These are phyloP conservation scores for Troides aeacus DNA, from an alignment of 2,888 invertebrate species.

Conservation along the genomic window DNA sequence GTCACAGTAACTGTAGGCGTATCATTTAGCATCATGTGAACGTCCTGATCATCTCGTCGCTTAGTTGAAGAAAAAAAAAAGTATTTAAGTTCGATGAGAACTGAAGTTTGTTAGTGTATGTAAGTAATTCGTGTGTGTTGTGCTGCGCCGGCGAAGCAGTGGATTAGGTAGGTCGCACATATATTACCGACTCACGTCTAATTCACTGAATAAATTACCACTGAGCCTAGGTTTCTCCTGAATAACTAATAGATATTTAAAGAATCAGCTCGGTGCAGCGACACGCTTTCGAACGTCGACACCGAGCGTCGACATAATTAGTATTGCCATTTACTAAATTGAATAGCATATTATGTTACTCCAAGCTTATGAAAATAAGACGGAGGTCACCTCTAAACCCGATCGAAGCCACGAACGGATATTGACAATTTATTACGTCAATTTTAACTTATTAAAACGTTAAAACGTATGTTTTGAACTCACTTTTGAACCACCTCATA, in stretches of 20 bases:
- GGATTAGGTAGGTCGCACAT: slow-evolving; percentile 63
- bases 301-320: slow-evolving; percentile 31
- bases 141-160: slow-evolving; percentile 37
- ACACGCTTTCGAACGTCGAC: slow-evolving; percentile 56
- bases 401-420: slow-evolving; percentile 27
- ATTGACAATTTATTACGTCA: slow-evolving; percentile 12
- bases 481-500: too few species aligned
- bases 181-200: slow-evolving; percentile 69
- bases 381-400: slow-evolving; percentile 25
- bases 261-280: slow-evolving; percentile 60
- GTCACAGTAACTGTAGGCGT: too few species aligned
- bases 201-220: slow-evolving; percentile 71
- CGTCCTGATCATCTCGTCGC: too few species aligned
- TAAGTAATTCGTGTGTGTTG: slow-evolving; percentile 56
- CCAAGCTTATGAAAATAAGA: slow-evolving; percentile 23
- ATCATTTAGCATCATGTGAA: too few species aligned
- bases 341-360: slow-evolving; percentile 27
- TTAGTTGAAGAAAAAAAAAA: too few species aligned
- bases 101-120: slow-evolving; percentile 52
- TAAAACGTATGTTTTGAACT: neutral
- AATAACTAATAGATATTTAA: slow-evolving; percentile 67
- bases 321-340: slow-evolving; percentile 32
- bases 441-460: neutral
- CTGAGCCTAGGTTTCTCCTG: slow-evolving; percentile 69
- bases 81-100: slow-evolving; percentile 31